Evolutionary conservation across 1,140 invertebrate genomes (phyloP), one percentile per base, ranked within the genome.

Genomic region (Acromyrmex heyeri): DNA sequence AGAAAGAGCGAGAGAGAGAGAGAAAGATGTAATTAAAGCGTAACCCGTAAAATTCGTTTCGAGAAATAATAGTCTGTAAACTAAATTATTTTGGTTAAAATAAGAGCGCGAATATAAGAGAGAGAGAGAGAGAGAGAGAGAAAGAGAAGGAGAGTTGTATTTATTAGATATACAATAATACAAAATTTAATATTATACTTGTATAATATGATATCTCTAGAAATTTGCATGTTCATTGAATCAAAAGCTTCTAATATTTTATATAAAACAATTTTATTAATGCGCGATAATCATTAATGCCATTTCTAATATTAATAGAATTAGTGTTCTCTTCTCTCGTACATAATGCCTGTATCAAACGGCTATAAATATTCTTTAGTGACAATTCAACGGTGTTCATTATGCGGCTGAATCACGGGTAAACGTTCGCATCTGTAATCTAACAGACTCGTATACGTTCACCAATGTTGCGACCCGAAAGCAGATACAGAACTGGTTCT

Each of bases 401-500:
- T 90, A 90, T 59, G 24, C 18, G 53, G 59, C 53, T 90, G 72
- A 90, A 90, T 81, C 78, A 77, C 86, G 75, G 64, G 76, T 90
- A 75, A 91, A 90, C 81, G 89, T 18, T 90, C 82, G 72, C 86
- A 65, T 90, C 73, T 72, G 89, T 85, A 82, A 88, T 83, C 64
- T 61, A 73, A 87, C 88, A 53, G 86, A 83, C 81, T 69, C 70
- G 81, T 82, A 65, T 87, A 87, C 89, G 79, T 85, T 14, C 62
- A 59, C 61, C 67, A 85, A 87, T 73, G 44, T 77, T 76, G 79
- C 86, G 59, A 78, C 82, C 70, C 70, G 70, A 90, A 90, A 79
- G 79, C 61, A 86, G 89, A 91, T 90, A 90, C 89, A 88, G 86
- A 91, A 91, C 89, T 90, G 89, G 89, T 91, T 91, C 89, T 78